phyloP scores from a whole-genome alignment of 2,888 invertebrate genomes.

The Xestia ashworthii region DNA sequence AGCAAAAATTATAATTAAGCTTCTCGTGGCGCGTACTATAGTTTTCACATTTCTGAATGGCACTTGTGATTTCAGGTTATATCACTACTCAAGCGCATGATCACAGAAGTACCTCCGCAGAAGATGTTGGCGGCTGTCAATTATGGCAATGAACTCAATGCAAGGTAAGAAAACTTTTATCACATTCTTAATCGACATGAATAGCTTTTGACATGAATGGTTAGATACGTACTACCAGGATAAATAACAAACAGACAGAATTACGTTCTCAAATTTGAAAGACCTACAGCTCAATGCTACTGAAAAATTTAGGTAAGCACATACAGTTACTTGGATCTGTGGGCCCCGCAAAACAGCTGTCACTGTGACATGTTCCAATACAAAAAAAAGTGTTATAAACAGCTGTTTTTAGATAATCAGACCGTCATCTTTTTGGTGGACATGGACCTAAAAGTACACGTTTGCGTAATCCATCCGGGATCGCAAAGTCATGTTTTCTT shows the following conservation, averaged over 20 bases:
- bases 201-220: no score
- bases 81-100: slow-evolving; percentile 95
- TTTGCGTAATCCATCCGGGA: neutral
- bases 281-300: neutral
- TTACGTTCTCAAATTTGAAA: neutral
- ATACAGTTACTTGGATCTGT: neutral
- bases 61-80: slow-evolving; percentile 92
- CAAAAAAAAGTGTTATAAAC: no score
- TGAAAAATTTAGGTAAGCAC: no score
- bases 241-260: neutral
- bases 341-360: no score
- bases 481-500: neutral
- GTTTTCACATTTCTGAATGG: neutral
- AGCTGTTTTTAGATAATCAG: no score
- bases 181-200: neutral
- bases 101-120: slow-evolving; percentile 97
- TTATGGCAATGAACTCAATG: slow-evolving; percentile 81
- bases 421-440: no score
- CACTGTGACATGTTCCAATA: no score
- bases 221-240: neutral
- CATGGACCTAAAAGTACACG: neutral
- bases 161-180: slow-evolving; percentile 71
- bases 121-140: slow-evolving; percentile 95
- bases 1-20: no score
- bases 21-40: no score